phyloP scores from a whole-genome alignment of 2,797 vertebrate genomes.

The Coilia nasus region DNA sequence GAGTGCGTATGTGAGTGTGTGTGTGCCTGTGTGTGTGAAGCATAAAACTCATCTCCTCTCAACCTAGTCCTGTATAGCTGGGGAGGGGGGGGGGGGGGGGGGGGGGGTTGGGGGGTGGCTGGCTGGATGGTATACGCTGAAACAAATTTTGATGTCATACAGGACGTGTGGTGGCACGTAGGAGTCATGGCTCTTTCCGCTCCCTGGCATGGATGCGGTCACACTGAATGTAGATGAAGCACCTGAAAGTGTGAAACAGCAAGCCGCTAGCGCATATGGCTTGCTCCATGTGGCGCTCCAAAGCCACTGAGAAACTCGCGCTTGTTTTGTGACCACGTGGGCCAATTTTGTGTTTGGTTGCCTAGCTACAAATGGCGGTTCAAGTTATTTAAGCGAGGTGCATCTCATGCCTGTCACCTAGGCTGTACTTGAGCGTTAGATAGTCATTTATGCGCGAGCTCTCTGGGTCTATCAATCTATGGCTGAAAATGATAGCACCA shows the following conservation, averaged over 20 bases:
- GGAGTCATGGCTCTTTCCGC: not conserved
- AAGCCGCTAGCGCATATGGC: conserved; percentile 8
- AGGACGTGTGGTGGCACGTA: not conserved
- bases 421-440: not conserved
- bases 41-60: not conserved
- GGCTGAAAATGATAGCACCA: not conserved
- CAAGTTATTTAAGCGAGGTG: conserved; percentile 9
- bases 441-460: not conserved
- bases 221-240: not conserved
- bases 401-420: not conserved
- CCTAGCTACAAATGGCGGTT: conserved; percentile 10
- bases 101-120: no score
- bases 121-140: not conserved
- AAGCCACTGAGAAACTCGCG: not conserved
- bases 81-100: not conserved
- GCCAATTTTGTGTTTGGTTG: conserved; percentile 7
- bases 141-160: not conserved
- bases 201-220: not conserved
- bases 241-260: not conserved
- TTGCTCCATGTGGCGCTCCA: not conserved
- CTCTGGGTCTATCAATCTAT: not conserved
- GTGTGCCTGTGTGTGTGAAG: not conserved
- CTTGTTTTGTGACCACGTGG: not conserved
- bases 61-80: not conserved
- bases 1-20: no score